Base-by-base conservation (phyloP, 2,113 vertebrate species). In the Cygnus atratus region DNA sequence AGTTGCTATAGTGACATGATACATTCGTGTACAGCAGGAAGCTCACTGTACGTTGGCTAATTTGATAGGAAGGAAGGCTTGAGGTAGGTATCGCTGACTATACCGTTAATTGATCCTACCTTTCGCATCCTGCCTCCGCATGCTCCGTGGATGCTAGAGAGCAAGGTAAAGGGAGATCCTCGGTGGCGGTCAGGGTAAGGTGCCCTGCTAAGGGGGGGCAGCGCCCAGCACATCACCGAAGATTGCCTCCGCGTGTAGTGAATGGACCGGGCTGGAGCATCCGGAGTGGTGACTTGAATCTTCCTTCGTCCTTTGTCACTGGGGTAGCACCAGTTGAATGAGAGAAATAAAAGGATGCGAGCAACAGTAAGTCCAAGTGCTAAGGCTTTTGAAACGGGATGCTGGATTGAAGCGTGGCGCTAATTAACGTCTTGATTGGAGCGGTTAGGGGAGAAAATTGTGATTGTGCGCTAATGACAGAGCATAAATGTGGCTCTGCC, bases 1-100 rank as follows among this genome's bases (percentile, higher is more conserved):
- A 98, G 99, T 99, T 99, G 98, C 98, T 98, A 98, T 99, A 98
- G 98, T 98, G 98, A 99, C 98, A 90, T 97, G 97, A 98, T 97
- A 96, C 96, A 98, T 96, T 97, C 95, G 92, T 95, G 82, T 97
- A 94, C 94, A 98, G 96, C 88, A 96, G 96, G 94, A 97, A 97
- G 96, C 94, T 96, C 95, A 91, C 95, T 96, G 93, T 97, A 97
- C 95, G 95, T 97, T 97, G 94, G 84, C 93, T 97, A 97, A 97
- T 98, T 97, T 97, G 96, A 97, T 97, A 97, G 96, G 95, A 97
- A 98, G 94, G 88, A 93, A 97, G 85, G 92, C 95, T 97, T 88
- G 97, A 97, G 93, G 96, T 97, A 97, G 95, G 87, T 97, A 96
- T 96, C 94, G 95, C 97, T 98, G 98, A 98, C 96, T 95, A 73